Percentiles rank a stretch among this genome's conserved stretches.
These are phyloP conservation scores for Poeciliopsis retropinna DNA, from an alignment of 2,113 vertebrate genomes.

Conservation along the genomic window DNA sequence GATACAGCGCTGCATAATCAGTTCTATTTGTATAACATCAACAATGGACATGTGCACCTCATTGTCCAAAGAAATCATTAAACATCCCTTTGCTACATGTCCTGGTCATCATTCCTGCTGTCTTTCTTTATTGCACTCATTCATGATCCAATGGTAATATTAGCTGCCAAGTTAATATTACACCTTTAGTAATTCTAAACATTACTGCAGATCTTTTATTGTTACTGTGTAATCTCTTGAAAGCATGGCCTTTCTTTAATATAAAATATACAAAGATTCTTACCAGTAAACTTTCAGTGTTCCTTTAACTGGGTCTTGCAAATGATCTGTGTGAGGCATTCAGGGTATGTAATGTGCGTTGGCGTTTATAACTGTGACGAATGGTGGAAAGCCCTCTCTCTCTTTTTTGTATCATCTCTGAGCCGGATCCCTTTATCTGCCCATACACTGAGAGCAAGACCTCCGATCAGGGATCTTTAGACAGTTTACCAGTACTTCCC, in stretches of 20 bases:
- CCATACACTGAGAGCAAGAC: conserved; percentile 56
- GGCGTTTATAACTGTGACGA: conserved; percentile 53
- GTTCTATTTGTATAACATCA: conserved; percentile 74
- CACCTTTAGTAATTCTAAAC: conserved; percentile 34
- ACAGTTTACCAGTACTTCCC: conserved; percentile 71
- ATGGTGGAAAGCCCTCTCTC: conserved; percentile 40
- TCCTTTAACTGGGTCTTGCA: conserved; percentile 54
- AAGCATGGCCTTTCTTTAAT: conserved; percentile 67
- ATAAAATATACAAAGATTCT: conserved; percentile 55
- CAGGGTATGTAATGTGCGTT: conserved; percentile 58
- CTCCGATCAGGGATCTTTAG: conserved; percentile 73
- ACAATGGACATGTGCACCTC: conserved; percentile 75
- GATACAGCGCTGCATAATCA: conserved; percentile 53
- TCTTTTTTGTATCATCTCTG: conserved; percentile 46
- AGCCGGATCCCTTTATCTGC: conserved; percentile 73
- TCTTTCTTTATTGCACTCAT: conserved; percentile 53
- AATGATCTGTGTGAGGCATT: conserved; percentile 58
- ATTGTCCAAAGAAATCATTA: conserved; percentile 81
- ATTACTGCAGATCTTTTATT: conserved; percentile 43
- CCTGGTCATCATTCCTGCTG: conserved; percentile 79
- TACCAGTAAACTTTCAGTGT: conserved; percentile 50
- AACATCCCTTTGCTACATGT: conserved; percentile 80
- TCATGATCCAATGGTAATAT: conserved; percentile 61
- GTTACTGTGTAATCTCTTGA: conserved; percentile 56
- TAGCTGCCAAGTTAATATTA: conserved; percentile 70